Evolutionary conservation across 2,888 invertebrate species (phyloP), one percentile per base, ranked within the genome.

Genomic region (Andrena marginata): DNA sequence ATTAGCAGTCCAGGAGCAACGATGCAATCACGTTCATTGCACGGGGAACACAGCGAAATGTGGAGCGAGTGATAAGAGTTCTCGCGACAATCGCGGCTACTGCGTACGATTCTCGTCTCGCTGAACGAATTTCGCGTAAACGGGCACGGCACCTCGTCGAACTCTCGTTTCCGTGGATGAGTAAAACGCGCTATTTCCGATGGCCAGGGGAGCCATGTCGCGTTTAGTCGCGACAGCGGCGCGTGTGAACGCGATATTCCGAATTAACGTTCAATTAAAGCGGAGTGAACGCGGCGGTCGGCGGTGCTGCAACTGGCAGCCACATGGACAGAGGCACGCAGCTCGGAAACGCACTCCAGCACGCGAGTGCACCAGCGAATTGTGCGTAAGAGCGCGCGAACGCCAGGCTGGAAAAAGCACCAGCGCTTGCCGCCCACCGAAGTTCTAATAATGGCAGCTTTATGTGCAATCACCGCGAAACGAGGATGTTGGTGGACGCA

Each of bases 391-490:
- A 67, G 64, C 69, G 63, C 77, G 59, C 69, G 76, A 82, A 59
- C 60, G 42, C 70, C 59, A 51, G 60, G 73, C 65, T 77, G 74
- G 80, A 77, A 75, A 84, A 80, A 76, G 76, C 82, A 83, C 81
- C 85, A 82, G 71, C 82, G 82, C 79, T 82, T 75, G 80, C 86
- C 89, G 86, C 84, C 88, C 86, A 86, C 89, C 56, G 88, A 88
- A 88, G 89, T 92, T 92, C 91, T 92, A 92, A 93, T 92, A 93
- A 92, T 92, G 92, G 89, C 89, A 87, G 90, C 92, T 92, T 91
- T 93, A 92, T 92, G 85, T 88, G 80, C 86, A 80, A 79, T 80
- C 79, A 65, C 76, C 69, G 69, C 69, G 76, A 82, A 77, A 82
- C 69, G 77, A 72, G 72, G 72, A 81, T 72, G 76, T 69, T 6